These are phyloP conservation scores for Campylomormyrus tamandua DNA, from an alignment of 2,113 vertebrate genomes.

Conservation along the genomic window DNA sequence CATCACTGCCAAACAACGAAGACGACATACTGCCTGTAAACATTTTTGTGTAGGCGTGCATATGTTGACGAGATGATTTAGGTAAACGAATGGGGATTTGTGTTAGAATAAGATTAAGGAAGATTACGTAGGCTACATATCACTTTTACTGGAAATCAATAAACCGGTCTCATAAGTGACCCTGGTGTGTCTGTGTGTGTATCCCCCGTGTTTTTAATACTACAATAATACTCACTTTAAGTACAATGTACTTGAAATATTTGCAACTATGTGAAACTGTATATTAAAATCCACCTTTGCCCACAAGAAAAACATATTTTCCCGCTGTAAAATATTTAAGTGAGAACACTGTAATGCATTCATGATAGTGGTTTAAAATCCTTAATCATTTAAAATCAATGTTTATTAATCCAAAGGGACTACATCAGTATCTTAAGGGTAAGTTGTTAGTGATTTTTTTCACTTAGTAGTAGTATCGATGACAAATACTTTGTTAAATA, in stretches of 20 bases:
- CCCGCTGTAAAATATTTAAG: not conserved
- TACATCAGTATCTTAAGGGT: not conserved
- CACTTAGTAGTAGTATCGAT: not conserved
- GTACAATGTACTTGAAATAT: not conserved
- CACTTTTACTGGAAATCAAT: not conserved
- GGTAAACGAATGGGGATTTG: not conserved
- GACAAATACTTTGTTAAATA: not conserved
- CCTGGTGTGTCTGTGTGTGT: not conserved
- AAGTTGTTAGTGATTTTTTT: not conserved
- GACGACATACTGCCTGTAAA: not conserved
- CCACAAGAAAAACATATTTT: not conserved
- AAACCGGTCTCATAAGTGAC: not conserved
- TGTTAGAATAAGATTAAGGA: not conserved
- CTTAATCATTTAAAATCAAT: no score
- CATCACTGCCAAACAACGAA: not conserved
- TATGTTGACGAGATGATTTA: not conserved
- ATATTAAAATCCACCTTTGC: not conserved
- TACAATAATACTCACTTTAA: not conserved
- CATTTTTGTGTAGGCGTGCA: not conserved
- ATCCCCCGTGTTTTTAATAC: not conserved
- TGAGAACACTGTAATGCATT: not conserved
- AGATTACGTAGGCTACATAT: not conserved
- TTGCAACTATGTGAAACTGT: not conserved
- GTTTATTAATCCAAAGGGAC: not conserved
- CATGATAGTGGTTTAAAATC: not conserved